Base-by-base conservation (phyloP, 2,888 invertebrate species). In the Rhagium mordax region DNA sequence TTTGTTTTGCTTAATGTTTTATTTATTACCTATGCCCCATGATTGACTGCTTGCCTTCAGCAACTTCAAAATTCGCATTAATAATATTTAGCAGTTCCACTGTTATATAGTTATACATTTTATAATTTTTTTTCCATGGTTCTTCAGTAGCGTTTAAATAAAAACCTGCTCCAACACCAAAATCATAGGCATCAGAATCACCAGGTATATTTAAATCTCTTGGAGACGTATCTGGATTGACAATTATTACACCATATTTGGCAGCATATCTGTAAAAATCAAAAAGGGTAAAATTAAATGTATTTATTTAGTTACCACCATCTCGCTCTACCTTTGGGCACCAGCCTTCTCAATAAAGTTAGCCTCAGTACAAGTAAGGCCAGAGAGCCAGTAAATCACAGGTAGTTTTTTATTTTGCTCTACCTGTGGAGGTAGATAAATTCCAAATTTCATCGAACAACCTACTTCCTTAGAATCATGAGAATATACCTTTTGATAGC, bases 181-280 rank as follows among this genome's bases (percentile, higher is more conserved):
- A 97, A 88, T 98, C 98, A 92, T 95, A 98, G 16, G 92, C 90
- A 41, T 97, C 97, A 85, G 96, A 94, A 88, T 99, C 97, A 0
- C 98, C 98, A 15, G 95, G 93, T 71, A 99, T 92, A 81, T 96
- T 94, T 10, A 95, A 91, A 5, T 95, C 96, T 82, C 98, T 91
- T 0, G 99, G 99, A 79, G 98, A 98, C 0, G 99, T 99, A 85
- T 99, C 99, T 0, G 99, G 98, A 73, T 94, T 95, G 2, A 99
- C 95, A 66, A 99, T 91, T 76, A 97, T 92, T 2, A 99, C 88
- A 0, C 95, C 95, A 84, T 95, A 91, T 83, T 96, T 91, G 3
- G 97, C 91, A 3, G 99, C 99, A 88, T 94, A 93, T 82, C 91
- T 91, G 77, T 65, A 77, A 74, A 59, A 18, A 64, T 47, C n/a